Evolutionary conservation across 2,888 invertebrate genomes (phyloP), one percentile per base, ranked within the genome.

Genomic region (Eumacrocentrus americanus): DNA sequence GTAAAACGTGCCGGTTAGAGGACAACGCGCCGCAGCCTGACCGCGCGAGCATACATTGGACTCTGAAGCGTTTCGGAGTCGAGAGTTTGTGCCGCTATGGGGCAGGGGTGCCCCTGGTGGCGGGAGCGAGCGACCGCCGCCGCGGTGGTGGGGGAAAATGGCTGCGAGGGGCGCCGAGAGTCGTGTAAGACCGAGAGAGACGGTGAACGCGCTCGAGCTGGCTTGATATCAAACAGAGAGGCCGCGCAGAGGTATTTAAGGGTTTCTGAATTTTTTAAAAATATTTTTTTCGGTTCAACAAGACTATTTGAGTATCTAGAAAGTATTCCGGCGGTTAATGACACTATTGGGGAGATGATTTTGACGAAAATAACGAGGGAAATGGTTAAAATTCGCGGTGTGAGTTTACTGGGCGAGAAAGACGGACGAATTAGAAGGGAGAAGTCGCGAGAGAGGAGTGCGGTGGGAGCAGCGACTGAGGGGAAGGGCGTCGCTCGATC

Each of bases 401-500:
- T 37, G n/a, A n/a, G 22, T n/a, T 38, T 34, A 14, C 5, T 9
- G 6, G 5, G 12, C 12, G 29, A 29, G 18, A 5, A 35, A 22
- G 23, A 40, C 25, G 22, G 12, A 34, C 12, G 12, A 16, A 11
- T 46, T 6, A 18, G 2, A 47, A 35, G 20, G 14, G 9, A 46
- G 46, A 46, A 9, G 3, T 22, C 12, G 25, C 34, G 6, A 3
- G 16, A 14, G 16, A 22, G 34, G 3, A 2, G n/a, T 22, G 9
- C 9, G 23, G 23, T 18, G 37, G 55, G 60, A n/a, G 35, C 7
- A 48, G 44, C 38, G 25, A 40, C 53, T 23, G 61, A 58, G 65
- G 68, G 64, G 68, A 62, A 69, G 63, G 64, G 68, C 72, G 67
- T 68, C 72, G 71, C 68, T 72, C 72, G 73, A 71, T 71, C 67